Evolutionary conservation across 2,888 invertebrate species (phyloP).

Genomic region (Oithona nana): DNA sequence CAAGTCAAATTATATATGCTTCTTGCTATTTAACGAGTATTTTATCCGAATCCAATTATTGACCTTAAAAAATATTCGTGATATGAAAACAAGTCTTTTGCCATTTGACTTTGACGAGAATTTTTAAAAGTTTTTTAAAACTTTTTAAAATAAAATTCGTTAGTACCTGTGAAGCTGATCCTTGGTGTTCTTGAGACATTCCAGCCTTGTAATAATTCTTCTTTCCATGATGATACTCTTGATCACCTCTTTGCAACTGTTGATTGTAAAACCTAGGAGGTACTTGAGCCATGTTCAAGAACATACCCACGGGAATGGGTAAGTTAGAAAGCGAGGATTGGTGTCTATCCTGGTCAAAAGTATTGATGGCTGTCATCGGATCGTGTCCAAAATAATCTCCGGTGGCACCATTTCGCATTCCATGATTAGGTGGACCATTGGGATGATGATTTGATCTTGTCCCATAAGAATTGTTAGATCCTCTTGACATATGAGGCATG

Average conservation of each 20-base stretch:
- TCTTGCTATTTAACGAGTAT: too few relatives aligned
- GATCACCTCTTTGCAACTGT: constrained; percentile 41
- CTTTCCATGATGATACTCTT: not conserved
- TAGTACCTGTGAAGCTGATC: not conserved
- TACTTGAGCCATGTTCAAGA: constrained; percentile 67
- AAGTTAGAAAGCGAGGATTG: constrained; percentile 37
- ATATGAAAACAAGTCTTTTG: too few relatives aligned
- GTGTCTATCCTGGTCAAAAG: not conserved
- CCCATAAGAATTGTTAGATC: not conserved
- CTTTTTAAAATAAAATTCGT: too few relatives aligned
- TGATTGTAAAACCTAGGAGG: constrained; percentile 56
- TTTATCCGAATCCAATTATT: too few relatives aligned
- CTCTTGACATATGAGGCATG: constrained; percentile 37
- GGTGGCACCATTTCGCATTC: too few relatives aligned
- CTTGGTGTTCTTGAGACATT: not conserved
- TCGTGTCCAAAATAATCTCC: not conserved
- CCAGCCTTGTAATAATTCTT: not conserved
- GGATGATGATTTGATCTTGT: not conserved
- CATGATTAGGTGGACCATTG: not conserved
- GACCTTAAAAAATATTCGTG: too few relatives aligned
- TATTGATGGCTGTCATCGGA: not conserved
- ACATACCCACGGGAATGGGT: constrained; percentile 84
- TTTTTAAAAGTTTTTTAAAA: too few relatives aligned
- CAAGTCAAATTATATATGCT: too few relatives aligned
- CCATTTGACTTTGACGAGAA: too few relatives aligned